A percentile compares a stretch with the other conserved stretches of the same genome.
These are phyloP conservation scores for Eilema sororculum DNA, from an alignment of 2,888 invertebrate species.

Conservation along the genomic window DNA sequence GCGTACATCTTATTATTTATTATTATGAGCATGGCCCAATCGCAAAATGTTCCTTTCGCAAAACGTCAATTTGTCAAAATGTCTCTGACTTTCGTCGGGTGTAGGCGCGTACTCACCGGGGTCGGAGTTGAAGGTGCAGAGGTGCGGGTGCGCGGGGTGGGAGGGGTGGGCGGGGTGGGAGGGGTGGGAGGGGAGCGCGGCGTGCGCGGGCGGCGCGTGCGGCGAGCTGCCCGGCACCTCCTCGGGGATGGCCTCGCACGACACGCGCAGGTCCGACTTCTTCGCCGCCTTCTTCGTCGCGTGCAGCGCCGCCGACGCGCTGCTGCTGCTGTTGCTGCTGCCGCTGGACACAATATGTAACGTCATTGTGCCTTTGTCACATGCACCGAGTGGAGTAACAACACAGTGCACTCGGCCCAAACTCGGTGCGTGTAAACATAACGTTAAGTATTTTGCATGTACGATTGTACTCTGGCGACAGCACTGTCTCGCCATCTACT, in stretches of 20 bases:
- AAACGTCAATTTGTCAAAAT: too few relatives aligned
- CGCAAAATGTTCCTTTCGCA: too few relatives aligned
- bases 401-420: too few relatives aligned
- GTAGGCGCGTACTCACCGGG: constrained; percentile 63
- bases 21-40: too few relatives aligned
- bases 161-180: background rate
- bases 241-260: constrained; percentile 96
- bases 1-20: too few relatives aligned
- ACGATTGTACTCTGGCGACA: too few relatives aligned
- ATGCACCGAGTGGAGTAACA: too few relatives aligned
- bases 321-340: constrained; percentile 46
- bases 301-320: constrained; percentile 72
- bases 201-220: constrained; percentile 21
- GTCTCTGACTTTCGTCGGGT: background rate
- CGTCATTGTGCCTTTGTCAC: too few relatives aligned
- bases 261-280: constrained; percentile 93
- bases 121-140: constrained; percentile 80
- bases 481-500: too few relatives aligned
- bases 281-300: constrained; percentile 88
- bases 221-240: constrained; percentile 91
- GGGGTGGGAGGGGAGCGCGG: too few relatives aligned
- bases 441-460: too few relatives aligned
- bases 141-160: constrained; percentile 52
- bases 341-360: background rate
- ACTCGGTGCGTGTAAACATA: too few relatives aligned